Conservation (phyloP, 2,888 invertebrate genomes). For the Herminia tarsipennalis region DNA sequence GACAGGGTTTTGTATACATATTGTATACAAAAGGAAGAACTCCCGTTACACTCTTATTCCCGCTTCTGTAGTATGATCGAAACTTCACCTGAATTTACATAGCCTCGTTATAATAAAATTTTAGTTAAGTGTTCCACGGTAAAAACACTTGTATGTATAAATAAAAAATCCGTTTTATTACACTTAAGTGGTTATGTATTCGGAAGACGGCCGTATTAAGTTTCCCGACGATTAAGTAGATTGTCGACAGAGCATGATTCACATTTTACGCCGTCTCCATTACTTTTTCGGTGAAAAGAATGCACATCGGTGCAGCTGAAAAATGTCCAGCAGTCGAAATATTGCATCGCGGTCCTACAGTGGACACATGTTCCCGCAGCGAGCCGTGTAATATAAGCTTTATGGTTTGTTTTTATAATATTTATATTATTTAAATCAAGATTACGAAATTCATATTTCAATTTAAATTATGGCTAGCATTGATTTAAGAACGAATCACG, state of each 20-base stretch:
- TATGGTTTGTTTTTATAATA: conserved; percentile 13
- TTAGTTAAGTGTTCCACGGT: conserved; percentile 37
- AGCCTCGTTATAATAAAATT: conserved; percentile 47
- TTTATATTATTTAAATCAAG: conserved; percentile 2
- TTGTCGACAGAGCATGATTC: conserved; percentile 63
- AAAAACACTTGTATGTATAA: conserved; percentile 42
- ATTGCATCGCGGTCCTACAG: conserved; percentile 22
- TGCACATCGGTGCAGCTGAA: conserved; percentile 38
- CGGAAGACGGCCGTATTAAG: conserved; percentile 61
- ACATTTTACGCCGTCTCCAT: conserved; percentile 58
- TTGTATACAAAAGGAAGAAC: neutral
- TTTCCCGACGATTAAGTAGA: conserved; percentile 64
- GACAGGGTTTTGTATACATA: too few relatives aligned
- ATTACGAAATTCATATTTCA: conserved; percentile 3
- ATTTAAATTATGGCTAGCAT: too few relatives aligned
- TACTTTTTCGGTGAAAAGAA: conserved; percentile 45
- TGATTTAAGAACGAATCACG: neutral
- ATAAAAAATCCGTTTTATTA: conserved; percentile 47
- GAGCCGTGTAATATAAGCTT: conserved; percentile 19
- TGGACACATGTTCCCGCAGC: conserved; percentile 31
- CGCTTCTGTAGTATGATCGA: conserved; percentile 21
- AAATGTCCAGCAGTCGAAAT: conserved; percentile 43
- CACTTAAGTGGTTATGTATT: conserved; percentile 42
- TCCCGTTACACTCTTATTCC: neutral
- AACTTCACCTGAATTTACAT: conserved; percentile 28